Conservation (phyloP, 2,797 vertebrate genomes). For the Pseudochirops corinnae region DNA sequence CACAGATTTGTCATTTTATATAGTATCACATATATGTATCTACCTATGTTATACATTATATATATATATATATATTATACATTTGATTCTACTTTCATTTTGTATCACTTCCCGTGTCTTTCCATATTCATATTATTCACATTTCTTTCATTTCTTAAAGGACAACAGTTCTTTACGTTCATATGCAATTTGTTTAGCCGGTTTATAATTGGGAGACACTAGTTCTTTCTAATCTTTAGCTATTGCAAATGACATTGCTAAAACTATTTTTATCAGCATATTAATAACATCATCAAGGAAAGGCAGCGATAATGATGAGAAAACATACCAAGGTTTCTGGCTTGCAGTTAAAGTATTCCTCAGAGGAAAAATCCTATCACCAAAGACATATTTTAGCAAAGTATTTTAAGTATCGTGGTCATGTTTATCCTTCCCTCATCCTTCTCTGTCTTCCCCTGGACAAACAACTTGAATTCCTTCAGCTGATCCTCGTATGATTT, state of each 20-base stretch:
- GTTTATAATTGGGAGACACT: neutral
- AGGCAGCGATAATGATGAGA: neutral
- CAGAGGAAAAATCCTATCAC: neutral
- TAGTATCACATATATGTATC: neutral
- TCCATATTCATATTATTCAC: neutral
- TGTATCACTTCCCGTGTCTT: neutral
- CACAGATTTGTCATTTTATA: neutral
- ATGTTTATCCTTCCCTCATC: neutral
- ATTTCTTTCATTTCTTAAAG: neutral
- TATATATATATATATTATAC: neutral
- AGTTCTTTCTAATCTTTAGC: neutral
- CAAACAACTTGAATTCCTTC: neutral
- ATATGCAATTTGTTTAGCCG: neutral
- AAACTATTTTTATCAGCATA: neutral
- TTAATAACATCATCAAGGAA: neutral
- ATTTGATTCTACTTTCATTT: neutral
- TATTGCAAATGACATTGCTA: neutral
- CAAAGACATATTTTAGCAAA: neutral
- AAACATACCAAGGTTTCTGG: neutral
- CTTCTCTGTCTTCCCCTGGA: neutral
- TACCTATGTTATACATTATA: neutral
- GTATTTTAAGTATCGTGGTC: neutral
- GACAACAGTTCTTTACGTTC: neutral
- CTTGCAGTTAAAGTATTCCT: neutral
- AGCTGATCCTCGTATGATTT: neutral